These are phyloP conservation scores for Myiotriccus ornatus DNA, from an alignment of 2,797 vertebrate genomes.

Conservation along the genomic window DNA sequence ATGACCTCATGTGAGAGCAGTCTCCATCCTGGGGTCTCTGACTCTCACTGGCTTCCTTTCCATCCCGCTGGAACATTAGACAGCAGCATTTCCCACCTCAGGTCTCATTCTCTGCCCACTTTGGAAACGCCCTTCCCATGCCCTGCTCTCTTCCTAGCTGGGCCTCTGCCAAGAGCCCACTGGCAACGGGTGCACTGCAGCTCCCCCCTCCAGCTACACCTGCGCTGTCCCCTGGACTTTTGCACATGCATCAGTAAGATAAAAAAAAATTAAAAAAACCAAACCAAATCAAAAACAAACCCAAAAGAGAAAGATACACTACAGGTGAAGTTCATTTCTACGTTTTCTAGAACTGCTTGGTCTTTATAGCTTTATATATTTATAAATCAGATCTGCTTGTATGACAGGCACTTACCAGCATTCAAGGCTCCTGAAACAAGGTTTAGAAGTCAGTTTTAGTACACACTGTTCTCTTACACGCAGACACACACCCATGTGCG, in stretches of 20 bases:
- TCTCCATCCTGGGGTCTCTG: not conserved
- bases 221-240: not conserved
- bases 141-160: not conserved
- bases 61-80: not conserved
- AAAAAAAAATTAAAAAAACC: no score
- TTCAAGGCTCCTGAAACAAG: conserved; percentile 47
- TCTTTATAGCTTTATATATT: not conserved
- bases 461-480: not conserved
- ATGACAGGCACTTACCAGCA: not conserved
- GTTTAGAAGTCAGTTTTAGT: conserved; percentile 41
- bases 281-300: no score
- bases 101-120: not conserved
- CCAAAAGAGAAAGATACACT: fast-evolving
- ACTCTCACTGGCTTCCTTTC: not conserved
- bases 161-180: not conserved
- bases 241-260: not conserved
- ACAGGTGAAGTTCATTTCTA: not conserved
- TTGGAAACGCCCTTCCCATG: not conserved
- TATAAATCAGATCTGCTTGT: not conserved
- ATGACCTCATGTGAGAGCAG: not conserved
- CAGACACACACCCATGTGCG: not conserved
- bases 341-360: conserved; percentile 33
- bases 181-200: fast-evolving
- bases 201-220: not conserved
- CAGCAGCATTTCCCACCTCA: not conserved